These are phyloP conservation scores for Ellobius talpinus DNA, from an alignment of 2,113 vertebrate species.

Conservation along the genomic window DNA sequence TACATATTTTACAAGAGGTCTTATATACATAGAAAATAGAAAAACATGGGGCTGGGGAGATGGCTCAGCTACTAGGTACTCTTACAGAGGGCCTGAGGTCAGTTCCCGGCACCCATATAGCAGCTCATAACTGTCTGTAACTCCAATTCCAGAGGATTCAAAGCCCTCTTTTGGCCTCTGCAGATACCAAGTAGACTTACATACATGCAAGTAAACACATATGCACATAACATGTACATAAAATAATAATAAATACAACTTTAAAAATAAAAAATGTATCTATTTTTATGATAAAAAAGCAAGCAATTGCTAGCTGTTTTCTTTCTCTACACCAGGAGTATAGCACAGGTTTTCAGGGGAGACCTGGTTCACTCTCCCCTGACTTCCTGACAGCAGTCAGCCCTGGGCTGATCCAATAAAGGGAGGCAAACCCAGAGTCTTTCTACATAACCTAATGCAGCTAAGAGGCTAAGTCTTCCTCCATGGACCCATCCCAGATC, in stretches of 20 bases:
- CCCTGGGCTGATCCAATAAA: background rate
- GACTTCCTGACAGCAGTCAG: background rate
- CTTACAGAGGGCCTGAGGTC: too few species aligned
- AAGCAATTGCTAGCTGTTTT: background rate
- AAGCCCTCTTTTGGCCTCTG: background rate
- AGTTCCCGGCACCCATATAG: background rate
- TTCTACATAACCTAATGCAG: background rate
- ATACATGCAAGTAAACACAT: background rate
- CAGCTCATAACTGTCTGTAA: background rate
- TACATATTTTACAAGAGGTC: background rate
- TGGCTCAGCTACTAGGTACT: background rate
- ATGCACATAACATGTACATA: too few species aligned
- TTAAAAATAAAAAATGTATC: background rate
- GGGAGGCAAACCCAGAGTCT: background rate
- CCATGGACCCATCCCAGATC: background rate
- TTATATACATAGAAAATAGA: background rate
- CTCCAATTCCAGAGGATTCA: background rate
- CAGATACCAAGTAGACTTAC: background rate
- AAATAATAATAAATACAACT: background rate
- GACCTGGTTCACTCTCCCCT: background rate
- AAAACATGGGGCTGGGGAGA: background rate
- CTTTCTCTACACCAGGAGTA: background rate
- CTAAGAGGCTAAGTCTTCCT: background rate
- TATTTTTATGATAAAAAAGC: slow-evolving; percentile 20
- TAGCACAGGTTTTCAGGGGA: background rate